Evolutionary conservation across 2,797 vertebrate genomes (phyloP).

Genomic region (Cirrhinus mrigala): DNA sequence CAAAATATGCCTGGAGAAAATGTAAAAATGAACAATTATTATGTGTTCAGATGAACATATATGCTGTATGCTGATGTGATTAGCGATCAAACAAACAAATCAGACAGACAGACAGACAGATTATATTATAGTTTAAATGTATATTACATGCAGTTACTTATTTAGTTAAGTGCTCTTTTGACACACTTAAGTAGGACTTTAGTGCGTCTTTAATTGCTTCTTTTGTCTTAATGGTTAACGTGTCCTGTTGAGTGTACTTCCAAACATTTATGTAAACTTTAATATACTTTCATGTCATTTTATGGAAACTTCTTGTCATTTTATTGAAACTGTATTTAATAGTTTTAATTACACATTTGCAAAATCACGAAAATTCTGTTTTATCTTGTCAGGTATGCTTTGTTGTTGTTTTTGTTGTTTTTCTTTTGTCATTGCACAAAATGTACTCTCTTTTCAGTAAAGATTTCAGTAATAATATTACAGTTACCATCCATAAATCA

Average conservation of each 20-base stretch:
- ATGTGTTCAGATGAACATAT: background rate
- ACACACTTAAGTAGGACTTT: no score
- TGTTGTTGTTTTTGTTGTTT: no score
- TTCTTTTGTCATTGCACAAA: no score
- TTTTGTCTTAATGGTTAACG: background rate
- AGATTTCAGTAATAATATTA: no score
- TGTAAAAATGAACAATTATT: background rate
- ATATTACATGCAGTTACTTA: no score
- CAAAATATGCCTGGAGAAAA: background rate
- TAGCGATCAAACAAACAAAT: background rate
- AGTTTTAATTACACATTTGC: no score
- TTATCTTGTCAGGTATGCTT: no score
- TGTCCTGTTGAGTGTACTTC: no score
- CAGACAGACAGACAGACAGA: background rate
- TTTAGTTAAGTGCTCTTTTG: background rate
- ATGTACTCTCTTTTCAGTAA: no score
- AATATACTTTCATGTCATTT: background rate
- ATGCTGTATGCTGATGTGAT: background rate
- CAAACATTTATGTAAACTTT: background rate
- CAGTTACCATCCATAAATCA: no score
- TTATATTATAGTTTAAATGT: no score
- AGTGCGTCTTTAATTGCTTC: background rate
- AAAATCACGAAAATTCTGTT: no score
- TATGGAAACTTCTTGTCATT: background rate
- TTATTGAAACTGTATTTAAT: background rate